Evolutionary conservation across 1,140 invertebrate genomes (phyloP).

Genomic region (Aphis craccivora): DNA sequence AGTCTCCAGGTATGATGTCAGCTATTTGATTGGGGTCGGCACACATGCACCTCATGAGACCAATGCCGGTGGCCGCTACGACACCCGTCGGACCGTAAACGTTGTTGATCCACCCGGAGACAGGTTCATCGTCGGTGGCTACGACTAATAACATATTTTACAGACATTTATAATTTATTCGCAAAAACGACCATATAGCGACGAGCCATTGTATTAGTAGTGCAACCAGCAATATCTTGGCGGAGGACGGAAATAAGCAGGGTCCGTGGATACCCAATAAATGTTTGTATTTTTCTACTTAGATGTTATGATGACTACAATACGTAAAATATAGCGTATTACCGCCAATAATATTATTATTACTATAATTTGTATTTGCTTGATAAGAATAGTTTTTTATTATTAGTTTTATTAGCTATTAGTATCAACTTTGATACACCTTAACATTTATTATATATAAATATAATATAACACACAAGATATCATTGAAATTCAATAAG

Average conservation of each 20-base stretch:
- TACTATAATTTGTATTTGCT: background rate
- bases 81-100: conserved; percentile 80
- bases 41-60: conserved; percentile 71
- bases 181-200: background rate
- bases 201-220: background rate
- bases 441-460: too few relatives aligned
- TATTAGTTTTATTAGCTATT: too few relatives aligned
- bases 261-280: too few relatives aligned
- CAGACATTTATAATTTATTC: background rate
- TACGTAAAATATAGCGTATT: background rate
- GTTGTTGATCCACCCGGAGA: conserved; percentile 85
- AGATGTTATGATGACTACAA: background rate
- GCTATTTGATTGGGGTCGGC: conserved; percentile 69
- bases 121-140: conserved; percentile 79
- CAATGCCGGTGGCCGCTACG: conserved; percentile 68
- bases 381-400: background rate
- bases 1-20: conserved; percentile 82
- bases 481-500: too few relatives aligned
- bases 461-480: too few relatives aligned
- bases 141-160: conserved; percentile 70
- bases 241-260: too few relatives aligned
- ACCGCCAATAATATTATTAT: background rate
- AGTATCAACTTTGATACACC: too few relatives aligned
- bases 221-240: background rate
- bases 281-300: background rate